Percentiles rank a stretch among this genome's conserved stretches.
These are phyloP conservation scores for Rutilus rutilus DNA, from an alignment of 2,113 vertebrate genomes.

Conservation along the genomic window DNA sequence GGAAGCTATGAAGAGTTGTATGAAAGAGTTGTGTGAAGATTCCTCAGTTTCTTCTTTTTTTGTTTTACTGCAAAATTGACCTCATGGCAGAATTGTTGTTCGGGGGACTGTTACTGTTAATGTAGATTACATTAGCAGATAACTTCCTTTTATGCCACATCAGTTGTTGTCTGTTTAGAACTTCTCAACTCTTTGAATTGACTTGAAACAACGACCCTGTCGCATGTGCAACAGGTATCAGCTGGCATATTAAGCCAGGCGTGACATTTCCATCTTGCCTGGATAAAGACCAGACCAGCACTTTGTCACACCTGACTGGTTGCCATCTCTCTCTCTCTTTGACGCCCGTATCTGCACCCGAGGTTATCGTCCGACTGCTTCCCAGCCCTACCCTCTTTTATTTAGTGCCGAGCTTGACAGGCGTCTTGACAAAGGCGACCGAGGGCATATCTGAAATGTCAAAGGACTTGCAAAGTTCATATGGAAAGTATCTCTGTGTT, in stretches of 20 bases:
- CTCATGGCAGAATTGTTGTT: too few species aligned
- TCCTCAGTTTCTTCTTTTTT: too few species aligned
- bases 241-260: conserved; percentile 35
- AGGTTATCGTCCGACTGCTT: conserved; percentile 27
- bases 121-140: not conserved
- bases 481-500: conserved; percentile 74
- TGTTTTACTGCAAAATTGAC: too few species aligned
- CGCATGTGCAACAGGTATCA: conserved; percentile 31
- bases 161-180: not conserved
- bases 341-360: conserved; percentile 11
- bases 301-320: conserved; percentile 41
- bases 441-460: conserved; percentile 79
- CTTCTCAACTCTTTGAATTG: not conserved
- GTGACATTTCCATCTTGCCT: conserved; percentile 41
- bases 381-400: conserved; percentile 54
- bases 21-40: too few species aligned
- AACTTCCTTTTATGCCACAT: not conserved
- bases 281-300: conserved; percentile 39
- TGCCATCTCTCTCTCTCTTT: conserved; percentile 46
- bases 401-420: conserved; percentile 70
- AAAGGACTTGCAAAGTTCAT: conserved; percentile 79
- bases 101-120: too few species aligned
- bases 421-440: conserved; percentile 71
- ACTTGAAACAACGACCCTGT: not conserved
- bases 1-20: too few species aligned